These are phyloP conservation scores for Leptoclinus maculatus DNA, from an alignment of 2,797 vertebrate genomes.

Conservation along the genomic window DNA sequence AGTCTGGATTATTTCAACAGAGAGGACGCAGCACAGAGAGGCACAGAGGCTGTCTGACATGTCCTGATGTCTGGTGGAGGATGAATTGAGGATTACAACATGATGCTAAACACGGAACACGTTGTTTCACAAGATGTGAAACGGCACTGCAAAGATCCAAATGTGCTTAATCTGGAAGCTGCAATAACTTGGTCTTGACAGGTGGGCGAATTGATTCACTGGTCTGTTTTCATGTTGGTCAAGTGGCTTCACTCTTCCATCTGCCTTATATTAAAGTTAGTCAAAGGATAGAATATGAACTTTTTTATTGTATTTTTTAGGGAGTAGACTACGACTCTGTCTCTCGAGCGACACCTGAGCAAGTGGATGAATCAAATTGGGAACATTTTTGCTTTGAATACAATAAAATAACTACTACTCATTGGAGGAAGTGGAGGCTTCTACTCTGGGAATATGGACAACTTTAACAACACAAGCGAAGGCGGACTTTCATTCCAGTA, in stretches of 20 bases:
- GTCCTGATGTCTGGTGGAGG: constrained; percentile 12
- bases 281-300: background rate
- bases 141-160: background rate
- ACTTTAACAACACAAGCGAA: constrained; percentile 71
- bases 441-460: constrained; percentile 66
- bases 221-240: background rate
- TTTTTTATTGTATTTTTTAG: background rate
- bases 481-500: constrained; percentile 66
- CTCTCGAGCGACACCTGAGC: constrained; percentile 3
- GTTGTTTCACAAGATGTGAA: background rate
- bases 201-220: constrained; percentile 47
- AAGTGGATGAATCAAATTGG: constrained; percentile 22
- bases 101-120: constrained; percentile 9
- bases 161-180: constrained; percentile 26
- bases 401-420: constrained; percentile 41
- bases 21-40: constrained; percentile 21
- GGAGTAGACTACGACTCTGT: background rate
- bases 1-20: constrained; percentile 68
- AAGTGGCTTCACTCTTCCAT: background rate
- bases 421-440: constrained; percentile 26
- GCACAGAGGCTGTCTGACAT: constrained; percentile 11
- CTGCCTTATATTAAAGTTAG: background rate
- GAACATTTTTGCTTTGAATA: constrained; percentile 10
- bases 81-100: background rate
- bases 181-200: constrained; percentile 31